Evolutionary conservation across 2,113 vertebrate genomes (phyloP).

Genomic region (Lipotes vexillifer): DNA sequence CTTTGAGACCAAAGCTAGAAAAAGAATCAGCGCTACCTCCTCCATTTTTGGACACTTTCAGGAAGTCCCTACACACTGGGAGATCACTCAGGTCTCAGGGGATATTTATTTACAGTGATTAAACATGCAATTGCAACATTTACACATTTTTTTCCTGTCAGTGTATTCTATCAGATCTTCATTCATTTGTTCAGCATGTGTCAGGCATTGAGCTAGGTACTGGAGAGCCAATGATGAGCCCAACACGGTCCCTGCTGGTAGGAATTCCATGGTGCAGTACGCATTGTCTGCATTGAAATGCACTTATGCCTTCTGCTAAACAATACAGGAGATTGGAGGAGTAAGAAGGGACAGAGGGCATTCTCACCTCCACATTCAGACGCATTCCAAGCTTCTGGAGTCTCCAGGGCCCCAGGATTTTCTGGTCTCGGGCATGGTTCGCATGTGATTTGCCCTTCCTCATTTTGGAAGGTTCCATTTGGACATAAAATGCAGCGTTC

Average conservation of each 20-base stretch:
- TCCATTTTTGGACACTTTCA: background rate
- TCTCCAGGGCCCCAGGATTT: slow-evolving; percentile 78
- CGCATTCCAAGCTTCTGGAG: slow-evolving; percentile 81
- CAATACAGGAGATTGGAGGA: background rate
- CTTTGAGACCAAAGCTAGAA: slow-evolving; percentile 3
- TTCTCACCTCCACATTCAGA: slow-evolving; percentile 88
- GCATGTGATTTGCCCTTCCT: slow-evolving; percentile 89
- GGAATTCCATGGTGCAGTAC: background rate
- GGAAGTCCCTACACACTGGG: background rate
- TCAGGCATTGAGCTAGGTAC: background rate
- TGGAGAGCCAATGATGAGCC: background rate
- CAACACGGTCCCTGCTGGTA: background rate
- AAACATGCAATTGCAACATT: background rate
- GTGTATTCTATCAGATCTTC: background rate
- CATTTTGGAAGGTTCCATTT: slow-evolving; percentile 87
- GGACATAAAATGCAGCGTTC: slow-evolving; percentile 86
- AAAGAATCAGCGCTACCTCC: background rate
- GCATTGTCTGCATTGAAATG: background rate
- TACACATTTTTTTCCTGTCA: background rate
- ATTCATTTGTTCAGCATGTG: background rate
- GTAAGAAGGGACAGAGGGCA: background rate
- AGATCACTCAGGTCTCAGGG: background rate
- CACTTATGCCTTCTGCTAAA: background rate
- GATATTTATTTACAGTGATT: background rate
- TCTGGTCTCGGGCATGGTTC: slow-evolving; percentile 84